Conservation (phyloP, 2,888 invertebrate genomes). For the Chymomyza amoena region DNA sequence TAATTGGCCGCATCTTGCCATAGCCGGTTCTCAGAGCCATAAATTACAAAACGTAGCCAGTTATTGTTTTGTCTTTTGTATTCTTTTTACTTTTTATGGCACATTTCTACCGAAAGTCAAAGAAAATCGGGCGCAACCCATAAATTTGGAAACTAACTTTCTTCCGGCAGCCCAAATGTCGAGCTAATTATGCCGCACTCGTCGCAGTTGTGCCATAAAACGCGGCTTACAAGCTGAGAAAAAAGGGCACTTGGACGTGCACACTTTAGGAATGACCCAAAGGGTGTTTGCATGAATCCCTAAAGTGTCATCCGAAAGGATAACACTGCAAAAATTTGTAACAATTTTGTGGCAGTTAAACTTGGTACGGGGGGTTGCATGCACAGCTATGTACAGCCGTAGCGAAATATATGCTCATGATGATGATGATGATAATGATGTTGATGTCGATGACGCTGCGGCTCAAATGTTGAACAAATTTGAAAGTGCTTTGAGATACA, state of each 20-base stretch:
- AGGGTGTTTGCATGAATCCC: constrained; percentile 19
- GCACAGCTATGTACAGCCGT: constrained; percentile 28
- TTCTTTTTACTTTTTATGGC: constrained; percentile 34
- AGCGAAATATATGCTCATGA: constrained; percentile 57
- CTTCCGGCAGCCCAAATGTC: constrained; percentile 11
- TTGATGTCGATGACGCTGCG: not conserved
- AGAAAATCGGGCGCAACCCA: constrained; percentile 52
- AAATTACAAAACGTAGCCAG: constrained; percentile 21
- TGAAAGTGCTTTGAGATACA: constrained; percentile 37
- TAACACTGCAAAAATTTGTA: constrained; percentile 54
- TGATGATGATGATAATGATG: not conserved
- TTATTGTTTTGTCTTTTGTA: constrained; percentile 23
- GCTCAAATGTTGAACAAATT: constrained; percentile 7
- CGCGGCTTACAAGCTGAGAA: constrained; percentile 69
- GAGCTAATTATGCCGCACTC: constrained; percentile 57
- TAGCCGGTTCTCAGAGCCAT: constrained; percentile 52
- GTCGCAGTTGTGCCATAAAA: constrained; percentile 63
- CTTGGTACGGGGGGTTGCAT: not conserved
- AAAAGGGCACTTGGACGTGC: constrained; percentile 25
- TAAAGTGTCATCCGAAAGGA: constrained; percentile 30
- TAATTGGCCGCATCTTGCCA: constrained; percentile 61
- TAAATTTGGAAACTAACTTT: constrained; percentile 70
- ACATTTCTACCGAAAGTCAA: constrained; percentile 42
- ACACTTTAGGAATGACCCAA: constrained; percentile 46
- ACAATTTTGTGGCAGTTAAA: constrained; percentile 40